Evolutionary conservation across 92 coral and sea anemone genomes (phyloP), one percentile per base, ranked within the genome.

Genomic region (Micromussa lordhowensis): DNA sequence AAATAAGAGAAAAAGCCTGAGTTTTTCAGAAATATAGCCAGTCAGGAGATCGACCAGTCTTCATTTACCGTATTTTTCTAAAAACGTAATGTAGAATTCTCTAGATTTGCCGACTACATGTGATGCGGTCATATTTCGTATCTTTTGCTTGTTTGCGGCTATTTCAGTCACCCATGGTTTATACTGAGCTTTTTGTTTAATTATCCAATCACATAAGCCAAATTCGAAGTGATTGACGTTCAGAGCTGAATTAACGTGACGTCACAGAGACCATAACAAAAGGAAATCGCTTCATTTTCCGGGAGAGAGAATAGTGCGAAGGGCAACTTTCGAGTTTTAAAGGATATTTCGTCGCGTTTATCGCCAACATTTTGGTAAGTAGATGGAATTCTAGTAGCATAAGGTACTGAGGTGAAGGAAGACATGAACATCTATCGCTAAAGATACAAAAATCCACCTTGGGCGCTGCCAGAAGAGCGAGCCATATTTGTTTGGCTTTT

Each of bases 211-310:
- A 90, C 70, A 84, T 68, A 71, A 54, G 78, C 84, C 44, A 44
- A 82, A 80, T 79, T 88, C 75, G 79, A 59, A 77, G 73, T 93
- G 96, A 93, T 93, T 93, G 96, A 84, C 96, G 85, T 36, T 54
- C 74, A 73, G 30, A 79, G 91, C 91, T 88, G 91, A 87, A 76
- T 76, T 82, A 90, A 70, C 49, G 91, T 94, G 98, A 95, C 98
- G 98, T 95, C 98, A 95, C 98, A 95, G 92, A 87, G 95, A 93
- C 78, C 90, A 91, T 84, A 91, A 94, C 93, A 91, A 93, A 92
- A 88, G 86, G 95, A 86, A 91, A 88, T 94, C 94, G 94, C 96
- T 95, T 88, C 93, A 93, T 90, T 95, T 95, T 95, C 98, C 98
- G 96, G 96, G 91, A 88, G 94, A 88, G 75, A 80, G 77, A 87